Conservation (phyloP, 2,797 vertebrate genomes). For the Neomorphus geoffroyi region DNA sequence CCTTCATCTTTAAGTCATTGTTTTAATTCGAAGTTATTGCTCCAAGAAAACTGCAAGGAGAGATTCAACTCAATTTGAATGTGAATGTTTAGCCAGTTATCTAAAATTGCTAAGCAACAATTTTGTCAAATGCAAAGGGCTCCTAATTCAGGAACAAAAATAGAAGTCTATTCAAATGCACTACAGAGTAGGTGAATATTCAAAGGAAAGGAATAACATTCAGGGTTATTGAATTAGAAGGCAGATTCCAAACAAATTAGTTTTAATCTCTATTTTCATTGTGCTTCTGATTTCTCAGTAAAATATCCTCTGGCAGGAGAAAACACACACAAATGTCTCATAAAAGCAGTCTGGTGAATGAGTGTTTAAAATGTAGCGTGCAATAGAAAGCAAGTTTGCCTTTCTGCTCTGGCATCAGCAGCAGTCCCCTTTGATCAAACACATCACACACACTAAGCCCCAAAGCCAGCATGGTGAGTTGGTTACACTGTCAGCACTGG, state of each 20-base stretch:
- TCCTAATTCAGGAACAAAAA: constrained; percentile 40
- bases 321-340: not conserved
- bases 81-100: not conserved
- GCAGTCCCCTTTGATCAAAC: not conserved
- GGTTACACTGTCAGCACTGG: accelerated
- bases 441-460: not conserved
- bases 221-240: constrained; percentile 8
- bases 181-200: constrained; percentile 16
- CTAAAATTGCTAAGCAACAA: constrained; percentile 69
- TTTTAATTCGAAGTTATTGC: constrained; percentile 37
- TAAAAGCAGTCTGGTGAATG: not conserved
- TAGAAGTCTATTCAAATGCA: constrained; percentile 37
- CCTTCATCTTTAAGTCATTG: constrained; percentile 5
- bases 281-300: not conserved
- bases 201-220: not conserved
- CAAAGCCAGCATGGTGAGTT: accelerated
- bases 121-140: constrained; percentile 48
- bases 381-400: not conserved
- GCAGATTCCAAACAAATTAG: not conserved
- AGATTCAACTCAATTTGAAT: constrained; percentile 1
- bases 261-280: constrained; percentile 24
- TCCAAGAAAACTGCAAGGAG: constrained; percentile 40
- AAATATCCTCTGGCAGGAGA: not conserved
- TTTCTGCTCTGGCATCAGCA: not conserved
- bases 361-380: not conserved